Conservation (phyloP, 2,113 vertebrate species). For the Grammomys dolichurus region DNA sequence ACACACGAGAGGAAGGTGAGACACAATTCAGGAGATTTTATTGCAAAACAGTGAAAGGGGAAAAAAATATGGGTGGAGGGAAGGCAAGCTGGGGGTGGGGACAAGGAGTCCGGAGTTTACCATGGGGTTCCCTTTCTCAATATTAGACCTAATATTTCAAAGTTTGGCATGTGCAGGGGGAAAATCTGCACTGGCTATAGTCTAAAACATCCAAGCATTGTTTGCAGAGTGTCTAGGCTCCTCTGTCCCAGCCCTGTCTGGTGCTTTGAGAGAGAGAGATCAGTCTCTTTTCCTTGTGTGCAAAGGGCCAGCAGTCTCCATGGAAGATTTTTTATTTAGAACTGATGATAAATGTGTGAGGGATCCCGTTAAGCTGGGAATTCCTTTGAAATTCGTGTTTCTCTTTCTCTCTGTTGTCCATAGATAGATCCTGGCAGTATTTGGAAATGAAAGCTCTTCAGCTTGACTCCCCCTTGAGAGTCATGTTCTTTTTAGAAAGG, state of each 20-base stretch:
- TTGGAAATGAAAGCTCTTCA: constrained; percentile 53
- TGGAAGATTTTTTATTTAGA: constrained; percentile 44
- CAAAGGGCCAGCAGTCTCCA: constrained; percentile 20
- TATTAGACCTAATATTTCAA: constrained; percentile 15
- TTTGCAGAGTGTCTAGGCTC: not conserved
- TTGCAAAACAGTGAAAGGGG: constrained; percentile 14
- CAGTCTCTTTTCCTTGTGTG: constrained; percentile 50
- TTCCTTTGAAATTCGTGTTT: constrained; percentile 65
- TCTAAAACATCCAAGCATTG: not conserved
- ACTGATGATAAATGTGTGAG: constrained; percentile 33
- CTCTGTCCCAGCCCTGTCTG: constrained; percentile 1
- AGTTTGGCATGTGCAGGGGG: not conserved
- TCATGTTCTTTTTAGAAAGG: constrained; percentile 69
- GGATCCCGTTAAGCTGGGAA: not conserved
- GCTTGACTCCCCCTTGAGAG: constrained; percentile 43
- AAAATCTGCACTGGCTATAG: not conserved
- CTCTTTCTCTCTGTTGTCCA: constrained; percentile 30
- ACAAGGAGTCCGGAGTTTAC: not conserved
- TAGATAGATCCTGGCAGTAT: constrained; percentile 26
- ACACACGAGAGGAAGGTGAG: not conserved
- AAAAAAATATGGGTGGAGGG: not conserved
- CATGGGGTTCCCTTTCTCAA: not conserved
- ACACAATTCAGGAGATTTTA: constrained; percentile 21
- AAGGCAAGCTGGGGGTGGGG: not conserved
- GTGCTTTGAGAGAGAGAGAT: not conserved